phyloP scores from a whole-genome alignment of 2,797 vertebrate species.

The Hemitrygon akajei region DNA sequence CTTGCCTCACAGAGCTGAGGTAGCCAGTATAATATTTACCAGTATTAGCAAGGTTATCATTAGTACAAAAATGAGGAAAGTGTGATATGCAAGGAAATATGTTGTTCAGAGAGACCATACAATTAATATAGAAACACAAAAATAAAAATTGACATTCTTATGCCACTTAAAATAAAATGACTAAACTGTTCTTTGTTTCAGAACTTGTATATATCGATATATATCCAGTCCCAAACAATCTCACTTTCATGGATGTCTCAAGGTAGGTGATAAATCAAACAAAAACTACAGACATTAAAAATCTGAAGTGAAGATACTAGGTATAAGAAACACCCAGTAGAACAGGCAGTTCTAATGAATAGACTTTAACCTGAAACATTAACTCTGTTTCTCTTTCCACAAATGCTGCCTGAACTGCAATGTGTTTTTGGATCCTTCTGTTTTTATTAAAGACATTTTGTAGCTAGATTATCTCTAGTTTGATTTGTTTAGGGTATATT shows the following conservation, averaged over 20 bases:
- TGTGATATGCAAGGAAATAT: too few relatives aligned
- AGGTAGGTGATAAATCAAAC: slow-evolving; percentile 63
- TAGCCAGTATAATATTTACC: neutral
- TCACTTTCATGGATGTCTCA: slow-evolving; percentile 87
- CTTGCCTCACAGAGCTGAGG: neutral
- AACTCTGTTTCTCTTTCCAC: too few relatives aligned
- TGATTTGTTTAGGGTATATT: neutral
- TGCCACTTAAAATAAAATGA: neutral
- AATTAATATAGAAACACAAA: neutral
- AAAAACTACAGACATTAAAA: too few relatives aligned
- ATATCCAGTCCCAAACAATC: slow-evolving; percentile 78
- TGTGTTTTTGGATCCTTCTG: too few relatives aligned
- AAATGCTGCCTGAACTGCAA: too few relatives aligned
- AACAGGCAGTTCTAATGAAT: too few relatives aligned
- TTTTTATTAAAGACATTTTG: too few relatives aligned
- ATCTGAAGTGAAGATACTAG: neutral
- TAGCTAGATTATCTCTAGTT: neutral
- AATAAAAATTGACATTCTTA: neutral
- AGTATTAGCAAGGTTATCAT: neutral
- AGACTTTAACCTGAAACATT: neutral
- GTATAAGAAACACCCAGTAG: too few relatives aligned
- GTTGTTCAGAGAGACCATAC: neutral
- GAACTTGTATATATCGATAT: slow-evolving; percentile 81
- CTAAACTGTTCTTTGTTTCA: slow-evolving; percentile 48
- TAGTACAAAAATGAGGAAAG: neutral